Evolutionary conservation across 2,113 vertebrate species (phyloP).

Genomic region (Pithys albifrons): DNA sequence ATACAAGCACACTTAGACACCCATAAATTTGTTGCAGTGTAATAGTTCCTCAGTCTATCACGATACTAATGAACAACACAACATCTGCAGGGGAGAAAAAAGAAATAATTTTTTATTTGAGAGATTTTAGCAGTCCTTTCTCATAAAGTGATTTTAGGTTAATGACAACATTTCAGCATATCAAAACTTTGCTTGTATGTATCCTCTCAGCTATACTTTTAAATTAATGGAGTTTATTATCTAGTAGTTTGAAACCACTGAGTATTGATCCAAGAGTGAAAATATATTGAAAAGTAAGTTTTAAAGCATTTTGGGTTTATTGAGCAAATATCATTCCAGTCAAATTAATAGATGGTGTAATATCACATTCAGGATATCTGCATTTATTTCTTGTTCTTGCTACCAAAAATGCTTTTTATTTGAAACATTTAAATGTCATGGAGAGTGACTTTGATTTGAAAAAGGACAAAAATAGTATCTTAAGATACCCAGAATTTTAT

Average conservation of each 20-base stretch:
- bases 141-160: not conserved
- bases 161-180: not conserved
- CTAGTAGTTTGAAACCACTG: not conserved
- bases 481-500: not conserved
- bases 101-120: not conserved
- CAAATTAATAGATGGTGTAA: not conserved
- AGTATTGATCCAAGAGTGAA: not conserved
- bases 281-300: not conserved
- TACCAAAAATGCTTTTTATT: not conserved
- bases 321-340: not conserved
- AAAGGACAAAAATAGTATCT: not conserved
- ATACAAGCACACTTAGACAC: not conserved
- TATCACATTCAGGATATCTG: not conserved
- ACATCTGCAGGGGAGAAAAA: not conserved
- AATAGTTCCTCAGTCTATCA: not conserved
- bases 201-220: not conserved
- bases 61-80: not conserved
- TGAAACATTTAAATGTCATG: not conserved
- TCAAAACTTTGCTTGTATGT: not conserved
- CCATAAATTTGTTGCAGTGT: not conserved
- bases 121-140: not conserved
- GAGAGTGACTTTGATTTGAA: not conserved
- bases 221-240: not conserved
- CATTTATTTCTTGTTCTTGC: not conserved
- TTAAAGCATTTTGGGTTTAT: conserved; percentile 6